Conservation (phyloP, 2,113 vertebrate species). For the Aegithalos caudatus region DNA sequence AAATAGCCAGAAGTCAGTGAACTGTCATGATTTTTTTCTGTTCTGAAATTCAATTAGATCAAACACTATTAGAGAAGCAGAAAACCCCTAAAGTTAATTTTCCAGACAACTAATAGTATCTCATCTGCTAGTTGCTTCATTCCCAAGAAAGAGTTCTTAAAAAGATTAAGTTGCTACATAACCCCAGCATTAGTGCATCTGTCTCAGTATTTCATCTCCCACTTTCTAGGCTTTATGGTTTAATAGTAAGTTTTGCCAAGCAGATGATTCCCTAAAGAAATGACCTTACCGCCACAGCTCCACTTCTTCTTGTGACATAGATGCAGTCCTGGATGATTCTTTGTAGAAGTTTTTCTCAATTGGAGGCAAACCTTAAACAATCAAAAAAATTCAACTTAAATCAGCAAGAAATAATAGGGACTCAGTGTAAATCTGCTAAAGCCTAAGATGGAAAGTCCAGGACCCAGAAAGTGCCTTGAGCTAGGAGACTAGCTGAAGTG, state of each 20-base stretch:
- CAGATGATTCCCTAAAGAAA: background rate
- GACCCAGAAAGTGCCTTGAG: background rate
- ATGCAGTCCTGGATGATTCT: constrained; percentile 76
- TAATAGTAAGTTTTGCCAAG: background rate
- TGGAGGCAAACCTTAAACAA: constrained; percentile 79
- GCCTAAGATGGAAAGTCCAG: background rate
- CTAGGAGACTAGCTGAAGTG: background rate
- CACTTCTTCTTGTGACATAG: constrained; percentile 80
- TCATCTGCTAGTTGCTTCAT: background rate
- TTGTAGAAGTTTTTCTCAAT: constrained; percentile 90
- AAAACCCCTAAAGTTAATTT: background rate
- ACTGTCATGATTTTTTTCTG: background rate
- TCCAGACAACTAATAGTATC: background rate
- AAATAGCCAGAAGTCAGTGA: background rate
- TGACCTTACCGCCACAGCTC: constrained; percentile 82
- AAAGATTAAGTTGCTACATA: background rate
- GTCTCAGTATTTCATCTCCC: background rate
- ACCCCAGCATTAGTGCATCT: background rate
- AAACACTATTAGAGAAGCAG: background rate
- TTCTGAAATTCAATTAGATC: background rate
- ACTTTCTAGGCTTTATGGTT: background rate
- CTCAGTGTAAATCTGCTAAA: background rate
- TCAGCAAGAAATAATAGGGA: background rate
- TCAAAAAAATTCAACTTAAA: background rate
- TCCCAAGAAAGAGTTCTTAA: background rate